A percentile compares a stretch with the other conserved stretches of the same genome.
Conservation (phyloP, 2,888 invertebrate genomes). For the Ennomos fuscantarius region DNA sequence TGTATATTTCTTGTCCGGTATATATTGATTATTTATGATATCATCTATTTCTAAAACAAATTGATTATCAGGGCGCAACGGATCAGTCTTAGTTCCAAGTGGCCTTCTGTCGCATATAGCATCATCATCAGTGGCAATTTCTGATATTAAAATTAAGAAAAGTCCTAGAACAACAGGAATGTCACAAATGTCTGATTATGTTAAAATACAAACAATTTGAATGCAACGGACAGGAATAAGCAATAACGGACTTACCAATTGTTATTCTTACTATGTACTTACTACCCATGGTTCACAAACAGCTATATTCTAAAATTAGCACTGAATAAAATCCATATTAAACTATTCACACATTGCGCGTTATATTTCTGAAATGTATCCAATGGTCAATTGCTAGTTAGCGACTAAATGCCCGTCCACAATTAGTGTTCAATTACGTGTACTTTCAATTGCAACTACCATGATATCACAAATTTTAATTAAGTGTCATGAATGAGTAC, state of each 20-base stretch:
- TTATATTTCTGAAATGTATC: slow-evolving; percentile 24
- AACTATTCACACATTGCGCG: slow-evolving; percentile 1
- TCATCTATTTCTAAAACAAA: slow-evolving; percentile 66
- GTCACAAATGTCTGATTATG: no score
- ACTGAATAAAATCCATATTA: background rate
- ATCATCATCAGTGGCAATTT: slow-evolving; percentile 46
- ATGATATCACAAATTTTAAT: slow-evolving; percentile 37
- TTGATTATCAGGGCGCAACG: slow-evolving; percentile 70
- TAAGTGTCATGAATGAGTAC: slow-evolving; percentile 38
- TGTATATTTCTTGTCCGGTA: slow-evolving; percentile 50
- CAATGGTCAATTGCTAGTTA: slow-evolving; percentile 32
- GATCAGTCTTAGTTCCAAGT: slow-evolving; percentile 60
- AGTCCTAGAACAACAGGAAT: slow-evolving; percentile 13
- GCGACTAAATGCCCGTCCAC: slow-evolving; percentile 33
- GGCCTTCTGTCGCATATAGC: slow-evolving; percentile 64
- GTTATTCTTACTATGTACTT: background rate
- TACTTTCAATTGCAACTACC: slow-evolving; percentile 32
- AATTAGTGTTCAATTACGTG: slow-evolving; percentile 40
- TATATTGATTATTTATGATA: slow-evolving; percentile 60
- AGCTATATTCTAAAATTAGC: slow-evolving; percentile 1
- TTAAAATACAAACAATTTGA: no score
- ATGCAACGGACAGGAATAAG: no score
- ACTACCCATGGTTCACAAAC: background rate
- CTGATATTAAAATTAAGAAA: slow-evolving; percentile 29
- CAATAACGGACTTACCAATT: slow-evolving; percentile 9